A percentile compares a stretch with the other conserved stretches of the same genome.
These are phyloP conservation scores for Brenthis daphne DNA, from an alignment of 2,888 invertebrate species.

Conservation along the genomic window DNA sequence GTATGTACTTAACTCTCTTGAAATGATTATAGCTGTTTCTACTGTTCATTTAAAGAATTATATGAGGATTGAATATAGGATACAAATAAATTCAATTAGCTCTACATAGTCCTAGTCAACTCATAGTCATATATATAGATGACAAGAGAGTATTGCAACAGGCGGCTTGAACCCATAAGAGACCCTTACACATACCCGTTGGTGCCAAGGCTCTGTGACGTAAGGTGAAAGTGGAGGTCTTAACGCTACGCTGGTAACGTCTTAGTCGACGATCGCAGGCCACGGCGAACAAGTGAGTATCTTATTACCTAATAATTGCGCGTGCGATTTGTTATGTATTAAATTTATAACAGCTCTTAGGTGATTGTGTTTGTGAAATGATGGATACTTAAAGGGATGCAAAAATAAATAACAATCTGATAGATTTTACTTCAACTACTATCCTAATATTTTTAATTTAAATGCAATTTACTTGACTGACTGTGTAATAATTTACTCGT, in stretches of 20 bases:
- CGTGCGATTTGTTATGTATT: constrained; percentile 27
- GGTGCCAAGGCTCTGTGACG: constrained; percentile 73
- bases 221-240: constrained; percentile 70
- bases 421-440: no score
- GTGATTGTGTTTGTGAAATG: neutral
- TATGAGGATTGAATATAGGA: no score
- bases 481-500: no score
- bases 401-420: neutral
- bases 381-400: neutral
- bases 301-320: constrained; percentile 26
- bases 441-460: no score
- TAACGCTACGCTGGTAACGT: constrained; percentile 44
- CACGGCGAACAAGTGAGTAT: constrained; percentile 45
- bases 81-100: neutral
- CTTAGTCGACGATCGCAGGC: constrained; percentile 44
- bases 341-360: neutral
- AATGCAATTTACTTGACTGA: no score
- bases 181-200: constrained; percentile 44
- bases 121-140: neutral
- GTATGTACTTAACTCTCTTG: no score
- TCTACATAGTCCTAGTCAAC: constrained; percentile 4
- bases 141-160: constrained; percentile 20
- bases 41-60: no score
- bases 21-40: no score
- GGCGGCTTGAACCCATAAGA: constrained; percentile 15